Percentiles rank a stretch among this genome's conserved stretches.
Evolutionary conservation across 1,140 invertebrate species (phyloP).

Genomic region (Drosophila arizonae): DNA sequence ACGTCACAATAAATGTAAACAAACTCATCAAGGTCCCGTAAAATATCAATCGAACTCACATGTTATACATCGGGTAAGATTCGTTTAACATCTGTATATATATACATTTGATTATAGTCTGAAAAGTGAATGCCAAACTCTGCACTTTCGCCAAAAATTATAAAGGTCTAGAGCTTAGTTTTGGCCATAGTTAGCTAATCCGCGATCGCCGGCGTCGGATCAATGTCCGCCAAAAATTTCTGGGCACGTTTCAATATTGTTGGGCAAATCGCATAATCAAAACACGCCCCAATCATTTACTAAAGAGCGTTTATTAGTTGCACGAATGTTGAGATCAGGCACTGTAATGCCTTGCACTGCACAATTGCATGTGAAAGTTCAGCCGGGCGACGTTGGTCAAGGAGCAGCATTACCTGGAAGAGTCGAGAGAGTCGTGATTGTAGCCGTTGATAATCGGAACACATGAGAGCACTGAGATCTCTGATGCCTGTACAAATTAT

Average conservation of each 20-base stretch:
- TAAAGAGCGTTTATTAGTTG: constrained; percentile 59
- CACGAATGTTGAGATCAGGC: constrained; percentile 10
- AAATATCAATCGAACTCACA: constrained; percentile 3
- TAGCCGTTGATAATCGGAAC: constrained; percentile 69
- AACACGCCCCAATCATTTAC: constrained; percentile 49
- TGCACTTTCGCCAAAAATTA: constrained; percentile 50
- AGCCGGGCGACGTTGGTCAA: constrained; percentile 28
- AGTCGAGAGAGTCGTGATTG: constrained; percentile 52
- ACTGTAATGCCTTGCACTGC: not conserved
- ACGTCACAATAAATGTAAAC: constrained; percentile 27
- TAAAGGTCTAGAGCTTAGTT: constrained; percentile 9
- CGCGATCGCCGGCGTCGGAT: constrained; percentile 16
- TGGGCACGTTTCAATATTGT: constrained; percentile 35
- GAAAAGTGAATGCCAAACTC: constrained; percentile 45
- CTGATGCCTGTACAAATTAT: constrained; percentile 69
- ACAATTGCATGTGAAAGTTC: constrained; percentile 70
- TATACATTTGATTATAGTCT: not conserved
- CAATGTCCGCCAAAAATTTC: constrained; percentile 25
- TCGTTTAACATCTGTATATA: not conserved
- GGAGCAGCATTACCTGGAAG: constrained; percentile 19
- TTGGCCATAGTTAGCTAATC: constrained; percentile 34
- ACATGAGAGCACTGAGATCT: constrained; percentile 49
- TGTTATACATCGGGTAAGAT: not conserved
- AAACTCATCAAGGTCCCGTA: constrained; percentile 18
- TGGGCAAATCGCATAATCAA: constrained; percentile 44